Percentiles rank a stretch among this genome's conserved stretches.
These are phyloP conservation scores for Lucilia cuprina DNA, from an alignment of 1,140 invertebrate species.

Conservation along the genomic window DNA sequence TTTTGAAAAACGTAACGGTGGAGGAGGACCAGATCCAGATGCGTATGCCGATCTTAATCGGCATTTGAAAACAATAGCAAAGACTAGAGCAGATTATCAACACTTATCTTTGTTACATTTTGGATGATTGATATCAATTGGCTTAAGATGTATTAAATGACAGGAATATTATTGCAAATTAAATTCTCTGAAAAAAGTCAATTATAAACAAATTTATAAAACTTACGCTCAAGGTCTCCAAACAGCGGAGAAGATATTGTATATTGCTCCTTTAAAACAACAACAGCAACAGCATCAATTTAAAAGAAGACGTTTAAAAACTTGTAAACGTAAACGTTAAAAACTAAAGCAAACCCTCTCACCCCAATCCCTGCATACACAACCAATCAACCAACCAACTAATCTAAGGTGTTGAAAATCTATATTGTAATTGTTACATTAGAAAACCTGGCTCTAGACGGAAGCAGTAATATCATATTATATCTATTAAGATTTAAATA, in stretches of 20 bases:
- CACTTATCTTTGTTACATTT: neutral
- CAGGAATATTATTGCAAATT: neutral
- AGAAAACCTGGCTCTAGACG: neutral
- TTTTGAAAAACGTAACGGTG: slow-evolving; percentile 55
- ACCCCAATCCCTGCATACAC: too few relatives aligned
- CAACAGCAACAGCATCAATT: slow-evolving; percentile 11
- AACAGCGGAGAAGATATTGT: neutral
- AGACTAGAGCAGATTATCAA: neutral
- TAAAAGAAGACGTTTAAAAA: slow-evolving; percentile 26
- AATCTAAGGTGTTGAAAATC: too few relatives aligned
- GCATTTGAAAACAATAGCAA: neutral
- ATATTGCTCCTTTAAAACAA: neutral
- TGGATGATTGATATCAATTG: slow-evolving; percentile 27
- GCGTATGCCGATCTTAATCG: slow-evolving; percentile 1
- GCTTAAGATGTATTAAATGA: neutral
- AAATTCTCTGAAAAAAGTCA: neutral
- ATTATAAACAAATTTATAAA: neutral
- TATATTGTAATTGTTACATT: neutral
- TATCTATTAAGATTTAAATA: neutral
- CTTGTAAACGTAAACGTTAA: slow-evolving; percentile 20
- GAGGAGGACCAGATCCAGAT: slow-evolving; percentile 43
- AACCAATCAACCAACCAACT: too few relatives aligned
- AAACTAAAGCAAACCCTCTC: too few relatives aligned
- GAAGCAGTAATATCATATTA: neutral
- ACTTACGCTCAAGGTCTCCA: neutral